These are phyloP conservation scores for Hemichromis elongatus DNA, from an alignment of 2,113 vertebrate genomes.

Conservation along the genomic window DNA sequence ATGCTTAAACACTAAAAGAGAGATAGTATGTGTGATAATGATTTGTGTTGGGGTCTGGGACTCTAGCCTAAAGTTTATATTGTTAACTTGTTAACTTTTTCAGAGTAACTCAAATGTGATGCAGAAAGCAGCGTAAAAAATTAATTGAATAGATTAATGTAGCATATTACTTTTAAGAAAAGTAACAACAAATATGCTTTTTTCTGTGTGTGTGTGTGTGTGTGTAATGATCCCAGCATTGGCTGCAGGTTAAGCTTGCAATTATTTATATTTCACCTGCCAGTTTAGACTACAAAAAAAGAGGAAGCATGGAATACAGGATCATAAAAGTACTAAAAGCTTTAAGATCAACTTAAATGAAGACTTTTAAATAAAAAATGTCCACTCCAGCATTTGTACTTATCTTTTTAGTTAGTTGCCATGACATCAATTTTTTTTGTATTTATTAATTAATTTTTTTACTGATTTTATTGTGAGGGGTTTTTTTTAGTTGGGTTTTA, in stretches of 20 bases:
- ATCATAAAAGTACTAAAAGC: too few relatives aligned
- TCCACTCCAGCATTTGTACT: too few relatives aligned
- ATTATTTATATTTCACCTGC: background rate
- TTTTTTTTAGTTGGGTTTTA: background rate
- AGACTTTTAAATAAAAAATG: too few relatives aligned
- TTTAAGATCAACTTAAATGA: too few relatives aligned
- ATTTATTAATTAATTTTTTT: too few relatives aligned
- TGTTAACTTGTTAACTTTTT: background rate
- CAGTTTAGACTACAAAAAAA: background rate
- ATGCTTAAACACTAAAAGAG: background rate
- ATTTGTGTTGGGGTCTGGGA: background rate
- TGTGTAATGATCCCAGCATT: background rate
- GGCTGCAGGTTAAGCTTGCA: background rate
- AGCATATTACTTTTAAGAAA: background rate
- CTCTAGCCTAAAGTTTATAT: background rate
- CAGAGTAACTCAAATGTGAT: background rate
- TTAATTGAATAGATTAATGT: background rate
- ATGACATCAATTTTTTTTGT: too few relatives aligned
- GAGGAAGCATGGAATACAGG: too few relatives aligned
- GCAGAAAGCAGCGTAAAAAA: background rate
- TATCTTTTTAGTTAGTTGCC: too few relatives aligned
- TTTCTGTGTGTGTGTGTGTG: background rate
- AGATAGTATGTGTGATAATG: background rate
- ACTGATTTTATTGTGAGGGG: too few relatives aligned
- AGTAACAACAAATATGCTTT: background rate